Percentiles rank a stretch among this genome's conserved stretches.
Conservation (phyloP, 1,140 invertebrate species). For the Drosophila mayri region DNA sequence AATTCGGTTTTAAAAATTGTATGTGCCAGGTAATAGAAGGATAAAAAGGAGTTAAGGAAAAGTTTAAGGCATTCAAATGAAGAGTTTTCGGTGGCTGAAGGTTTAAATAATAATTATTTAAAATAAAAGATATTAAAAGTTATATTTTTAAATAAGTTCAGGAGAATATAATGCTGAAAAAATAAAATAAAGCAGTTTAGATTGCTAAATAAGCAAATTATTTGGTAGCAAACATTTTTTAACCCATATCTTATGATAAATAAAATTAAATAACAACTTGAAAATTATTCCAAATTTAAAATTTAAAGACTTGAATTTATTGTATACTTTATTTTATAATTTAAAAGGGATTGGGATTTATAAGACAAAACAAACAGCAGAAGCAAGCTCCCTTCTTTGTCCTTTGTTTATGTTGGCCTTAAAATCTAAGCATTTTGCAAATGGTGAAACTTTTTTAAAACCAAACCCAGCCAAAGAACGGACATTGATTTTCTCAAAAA, state of each 20-base stretch:
- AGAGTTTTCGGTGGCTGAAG: not conserved
- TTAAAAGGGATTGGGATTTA: not conserved
- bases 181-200: not conserved
- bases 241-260: not conserved
- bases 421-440: slow-evolving; percentile 7
- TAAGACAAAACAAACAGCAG: not conserved
- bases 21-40: slow-evolving; percentile 16
- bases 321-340: not conserved
- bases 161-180: not conserved
- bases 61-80: not conserved
- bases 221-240: not conserved
- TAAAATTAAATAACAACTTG: not conserved
- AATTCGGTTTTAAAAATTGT: slow-evolving; percentile 1
- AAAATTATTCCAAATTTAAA: not conserved
- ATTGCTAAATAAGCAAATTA: not conserved
- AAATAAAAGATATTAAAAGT: no score
- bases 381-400: no score
- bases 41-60: not conserved
- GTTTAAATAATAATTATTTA: not conserved
- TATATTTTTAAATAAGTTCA: not conserved
- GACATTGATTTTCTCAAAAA: slow-evolving; percentile 13
- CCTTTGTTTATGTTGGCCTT: slow-evolving; percentile 13
- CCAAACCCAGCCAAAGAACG: slow-evolving; percentile 14
- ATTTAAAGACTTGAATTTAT: not conserved
- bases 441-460: slow-evolving; percentile 31